phyloP scores from a whole-genome alignment of 2,888 invertebrate genomes.

The Limnephilus auricula region DNA sequence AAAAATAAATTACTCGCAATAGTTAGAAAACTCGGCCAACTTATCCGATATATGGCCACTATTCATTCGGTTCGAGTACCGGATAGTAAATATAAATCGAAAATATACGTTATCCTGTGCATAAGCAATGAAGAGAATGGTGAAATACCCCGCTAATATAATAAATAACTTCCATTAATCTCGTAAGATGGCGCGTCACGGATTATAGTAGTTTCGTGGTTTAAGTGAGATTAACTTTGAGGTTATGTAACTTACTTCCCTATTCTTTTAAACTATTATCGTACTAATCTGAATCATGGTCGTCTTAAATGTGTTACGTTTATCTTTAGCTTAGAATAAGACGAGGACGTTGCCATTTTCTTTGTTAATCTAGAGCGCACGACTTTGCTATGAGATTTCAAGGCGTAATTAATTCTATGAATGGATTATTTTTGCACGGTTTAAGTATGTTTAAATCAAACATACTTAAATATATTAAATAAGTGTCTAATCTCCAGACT shows the following conservation, averaged over 20 bases:
- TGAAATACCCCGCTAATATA: no score
- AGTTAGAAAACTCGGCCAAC: no score
- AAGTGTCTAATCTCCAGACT: no score
- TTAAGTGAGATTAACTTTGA: background rate
- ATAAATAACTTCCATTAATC: background rate
- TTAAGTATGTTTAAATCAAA: no score
- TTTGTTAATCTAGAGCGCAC: background rate
- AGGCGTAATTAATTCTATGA: background rate
- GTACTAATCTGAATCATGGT: background rate
- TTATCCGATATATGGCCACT: no score
- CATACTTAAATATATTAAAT: no score
- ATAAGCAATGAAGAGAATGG: no score
- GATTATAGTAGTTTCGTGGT: slow-evolving; percentile 3
- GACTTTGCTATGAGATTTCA: background rate
- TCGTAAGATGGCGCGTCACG: slow-evolving; percentile 19
- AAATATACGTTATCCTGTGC: no score
- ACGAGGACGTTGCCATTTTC: background rate
- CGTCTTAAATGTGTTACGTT: background rate
- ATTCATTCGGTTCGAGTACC: no score
- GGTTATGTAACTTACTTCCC: background rate
- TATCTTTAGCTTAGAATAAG: background rate
- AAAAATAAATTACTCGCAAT: no score
- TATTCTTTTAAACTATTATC: background rate
- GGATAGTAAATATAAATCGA: no score
- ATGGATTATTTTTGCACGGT: background rate